phyloP scores from a whole-genome alignment of 1,140 invertebrate species.

The Drosophila pallidifrons region DNA sequence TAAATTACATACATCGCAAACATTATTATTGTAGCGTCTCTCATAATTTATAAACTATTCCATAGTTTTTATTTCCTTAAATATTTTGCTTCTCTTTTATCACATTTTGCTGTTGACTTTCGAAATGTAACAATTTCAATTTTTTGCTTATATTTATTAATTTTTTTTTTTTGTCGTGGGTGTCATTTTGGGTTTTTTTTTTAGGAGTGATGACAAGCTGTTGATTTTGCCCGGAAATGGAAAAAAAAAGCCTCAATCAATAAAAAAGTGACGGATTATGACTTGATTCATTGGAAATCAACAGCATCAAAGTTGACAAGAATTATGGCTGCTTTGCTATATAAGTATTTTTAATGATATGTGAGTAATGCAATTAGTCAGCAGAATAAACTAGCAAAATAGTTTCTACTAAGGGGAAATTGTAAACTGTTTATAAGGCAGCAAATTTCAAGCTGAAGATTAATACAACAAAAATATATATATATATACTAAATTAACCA shows the following conservation, averaged over 20 bases:
- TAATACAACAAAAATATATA: too few relatives aligned
- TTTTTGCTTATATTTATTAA: not conserved
- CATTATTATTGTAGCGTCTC: conserved; percentile 15
- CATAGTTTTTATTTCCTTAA: conserved; percentile 57
- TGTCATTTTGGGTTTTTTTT: not conserved
- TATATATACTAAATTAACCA: too few relatives aligned
- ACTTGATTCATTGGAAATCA: not conserved
- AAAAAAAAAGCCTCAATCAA: conserved; percentile 16
- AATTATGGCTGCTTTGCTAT: not conserved
- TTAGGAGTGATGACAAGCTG: conserved; percentile 1
- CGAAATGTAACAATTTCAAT: conserved; percentile 7
- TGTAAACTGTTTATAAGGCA: not conserved
- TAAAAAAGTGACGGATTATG: conserved; percentile 31
- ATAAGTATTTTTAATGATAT: not conserved
- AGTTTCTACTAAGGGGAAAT: not conserved
- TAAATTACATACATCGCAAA: conserved; percentile 53
- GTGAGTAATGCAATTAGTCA: conserved; percentile 11
- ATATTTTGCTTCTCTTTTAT: not conserved
- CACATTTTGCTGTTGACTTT: not conserved
- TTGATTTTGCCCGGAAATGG: conserved; percentile 39
- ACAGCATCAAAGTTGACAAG: not conserved
- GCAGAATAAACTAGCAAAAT: not conserved
- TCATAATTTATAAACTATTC: conserved; percentile 57
- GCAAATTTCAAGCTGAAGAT: too few relatives aligned
- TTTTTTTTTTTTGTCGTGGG: conserved; percentile 12